phyloP scores from a whole-genome alignment of 2,113 vertebrate species.

The Sander lucioperca region DNA sequence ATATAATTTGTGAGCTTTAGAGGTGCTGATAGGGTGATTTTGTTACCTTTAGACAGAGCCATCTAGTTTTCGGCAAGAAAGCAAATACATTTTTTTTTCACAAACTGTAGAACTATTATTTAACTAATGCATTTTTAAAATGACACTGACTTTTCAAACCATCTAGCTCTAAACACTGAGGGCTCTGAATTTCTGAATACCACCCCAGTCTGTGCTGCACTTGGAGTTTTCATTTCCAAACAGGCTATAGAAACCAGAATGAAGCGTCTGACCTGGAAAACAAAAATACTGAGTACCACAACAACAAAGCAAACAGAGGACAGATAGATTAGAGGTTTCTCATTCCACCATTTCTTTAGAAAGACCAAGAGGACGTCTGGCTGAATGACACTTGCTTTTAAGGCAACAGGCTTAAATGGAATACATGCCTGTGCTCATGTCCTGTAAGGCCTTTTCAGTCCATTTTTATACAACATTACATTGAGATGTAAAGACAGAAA shows the following conservation, averaged over 20 bases:
- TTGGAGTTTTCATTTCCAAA: conserved; percentile 28
- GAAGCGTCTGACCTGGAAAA: conserved; percentile 24
- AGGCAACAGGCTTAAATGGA: conserved; percentile 1
- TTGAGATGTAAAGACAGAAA: conserved; percentile 18
- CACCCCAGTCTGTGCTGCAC: background rate
- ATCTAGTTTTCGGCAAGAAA: background rate
- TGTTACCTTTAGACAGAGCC: too few species aligned
- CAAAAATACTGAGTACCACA: background rate
- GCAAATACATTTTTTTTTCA: too few species aligned
- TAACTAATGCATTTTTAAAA: conserved; percentile 31
- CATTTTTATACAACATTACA: background rate
- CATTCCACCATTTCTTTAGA: conserved; percentile 2
- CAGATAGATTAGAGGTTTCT: conserved; percentile 9
- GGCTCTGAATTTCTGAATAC: conserved; percentile 34
- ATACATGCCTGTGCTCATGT: background rate
- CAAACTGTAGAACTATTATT: background rate
- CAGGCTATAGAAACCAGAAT: conserved; percentile 16
- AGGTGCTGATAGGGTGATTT: too few species aligned
- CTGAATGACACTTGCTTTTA: conserved; percentile 1
- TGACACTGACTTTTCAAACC: conserved; percentile 1
- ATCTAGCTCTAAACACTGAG: conserved; percentile 10
- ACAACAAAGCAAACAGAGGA: background rate
- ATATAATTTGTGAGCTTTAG: too few species aligned
- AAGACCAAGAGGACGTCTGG: background rate
- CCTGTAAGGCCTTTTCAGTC: conserved; percentile 12